phyloP scores from a whole-genome alignment of 2,113 vertebrate species.

The Oreochromis aureus region DNA sequence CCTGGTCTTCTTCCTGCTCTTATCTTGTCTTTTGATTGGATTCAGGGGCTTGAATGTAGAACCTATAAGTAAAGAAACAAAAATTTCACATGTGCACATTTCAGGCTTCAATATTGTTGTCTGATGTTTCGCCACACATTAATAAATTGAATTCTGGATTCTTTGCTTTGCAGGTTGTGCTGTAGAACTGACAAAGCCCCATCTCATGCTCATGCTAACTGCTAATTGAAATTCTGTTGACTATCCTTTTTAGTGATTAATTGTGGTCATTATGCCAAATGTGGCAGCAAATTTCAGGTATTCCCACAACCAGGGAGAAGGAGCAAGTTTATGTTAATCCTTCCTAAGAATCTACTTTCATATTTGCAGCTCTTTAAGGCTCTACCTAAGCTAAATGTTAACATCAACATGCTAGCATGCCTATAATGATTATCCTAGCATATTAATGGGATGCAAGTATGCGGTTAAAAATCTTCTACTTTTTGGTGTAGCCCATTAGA shows the following conservation, averaged over 20 bases:
- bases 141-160: background rate
- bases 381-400: background rate
- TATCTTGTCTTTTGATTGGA: conserved; percentile 76
- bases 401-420: background rate
- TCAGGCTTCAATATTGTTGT: background rate
- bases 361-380: background rate
- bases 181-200: background rate
- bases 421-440: background rate
- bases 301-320: background rate
- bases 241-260: background rate
- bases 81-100: background rate
- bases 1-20: conserved; percentile 76
- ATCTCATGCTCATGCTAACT: background rate
- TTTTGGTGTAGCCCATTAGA: background rate
- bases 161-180: background rate
- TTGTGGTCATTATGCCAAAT: background rate
- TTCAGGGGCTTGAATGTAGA: conserved; percentile 93
- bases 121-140: background rate
- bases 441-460: background rate
- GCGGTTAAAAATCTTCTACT: background rate
- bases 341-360: background rate
- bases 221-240: background rate
- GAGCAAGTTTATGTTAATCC: background rate
- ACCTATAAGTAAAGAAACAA: conserved; percentile 61
- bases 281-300: background rate